A percentile compares a stretch with the other conserved stretches of the same genome.
Conservation (phyloP, 2,888 invertebrate species). For the Bellardia pandia region DNA sequence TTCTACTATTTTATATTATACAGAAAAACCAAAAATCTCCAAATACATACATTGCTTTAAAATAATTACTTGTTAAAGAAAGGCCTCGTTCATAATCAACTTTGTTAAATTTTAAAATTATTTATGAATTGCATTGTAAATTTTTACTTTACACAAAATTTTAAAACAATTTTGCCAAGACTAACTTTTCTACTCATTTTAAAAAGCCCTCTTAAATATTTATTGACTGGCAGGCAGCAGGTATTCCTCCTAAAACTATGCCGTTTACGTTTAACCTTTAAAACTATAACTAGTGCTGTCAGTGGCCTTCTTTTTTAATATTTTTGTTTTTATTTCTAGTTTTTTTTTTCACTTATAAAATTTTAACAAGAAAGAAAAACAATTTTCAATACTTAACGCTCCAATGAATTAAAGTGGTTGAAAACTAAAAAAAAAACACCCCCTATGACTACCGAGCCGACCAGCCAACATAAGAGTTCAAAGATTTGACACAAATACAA, state of each 20-base stretch:
- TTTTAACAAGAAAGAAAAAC: slow-evolving; percentile 37
- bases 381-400: slow-evolving; percentile 68
- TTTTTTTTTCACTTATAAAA: slow-evolving; percentile 29
- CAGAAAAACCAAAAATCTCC: no score
- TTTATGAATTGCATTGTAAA: not conserved
- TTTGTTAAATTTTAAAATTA: not conserved
- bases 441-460: slow-evolving; percentile 23
- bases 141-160: not conserved
- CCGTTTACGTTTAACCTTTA: slow-evolving; percentile 47
- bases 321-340: not conserved
- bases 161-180: no score
- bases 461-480: not conserved
- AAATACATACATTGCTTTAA: not conserved
- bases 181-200: no score
- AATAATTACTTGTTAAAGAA: not conserved
- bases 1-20: no score
- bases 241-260: slow-evolving; percentile 26
- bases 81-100: not conserved
- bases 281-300: slow-evolving; percentile 43
- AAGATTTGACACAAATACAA: slow-evolving; percentile 31
- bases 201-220: not conserved
- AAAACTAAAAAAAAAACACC: slow-evolving; percentile 48
- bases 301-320: slow-evolving; percentile 21
- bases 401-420: slow-evolving; percentile 63
- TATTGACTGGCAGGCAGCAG: slow-evolving; percentile 18